A percentile compares a stretch with the other conserved stretches of the same genome.
Conservation (phyloP, 1,140 invertebrate genomes). For the Euglossa dilemma region DNA sequence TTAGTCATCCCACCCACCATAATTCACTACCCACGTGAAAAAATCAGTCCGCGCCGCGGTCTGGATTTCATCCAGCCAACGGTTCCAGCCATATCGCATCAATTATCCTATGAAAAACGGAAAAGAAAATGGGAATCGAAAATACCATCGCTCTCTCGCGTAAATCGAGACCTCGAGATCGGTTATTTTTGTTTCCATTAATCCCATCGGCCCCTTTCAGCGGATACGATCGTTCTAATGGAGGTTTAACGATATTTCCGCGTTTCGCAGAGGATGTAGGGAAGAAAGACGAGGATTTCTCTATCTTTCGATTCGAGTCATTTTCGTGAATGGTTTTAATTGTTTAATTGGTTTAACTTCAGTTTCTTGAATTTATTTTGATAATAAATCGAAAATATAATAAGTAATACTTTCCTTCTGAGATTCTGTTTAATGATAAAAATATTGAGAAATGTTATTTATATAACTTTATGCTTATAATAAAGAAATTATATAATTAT, state of each 20-base stretch:
- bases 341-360: too few species aligned
- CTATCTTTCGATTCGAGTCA: too few species aligned
- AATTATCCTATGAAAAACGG: background rate
- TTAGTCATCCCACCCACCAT: background rate
- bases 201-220: background rate
- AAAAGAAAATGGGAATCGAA: background rate
- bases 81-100: background rate
- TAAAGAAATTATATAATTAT: too few species aligned
- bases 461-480: too few species aligned
- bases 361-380: too few species aligned
- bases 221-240: background rate
- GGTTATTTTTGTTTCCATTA: slow-evolving; percentile 1
- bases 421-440: too few species aligned
- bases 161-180: background rate
- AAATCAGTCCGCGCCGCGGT: too few species aligned
- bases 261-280: background rate
- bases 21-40: slow-evolving; percentile 10
- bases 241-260: background rate
- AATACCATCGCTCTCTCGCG: background rate
- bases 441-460: too few species aligned
- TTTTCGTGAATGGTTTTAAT: too few species aligned
- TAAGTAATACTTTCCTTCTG: too few species aligned
- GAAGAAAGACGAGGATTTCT: too few species aligned
- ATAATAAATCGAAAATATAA: too few species aligned
- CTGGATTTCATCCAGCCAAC: slow-evolving; percentile 17